These are phyloP conservation scores for Trichoplusia ni DNA, from an alignment of 1,140 invertebrate genomes.

Conservation along the genomic window DNA sequence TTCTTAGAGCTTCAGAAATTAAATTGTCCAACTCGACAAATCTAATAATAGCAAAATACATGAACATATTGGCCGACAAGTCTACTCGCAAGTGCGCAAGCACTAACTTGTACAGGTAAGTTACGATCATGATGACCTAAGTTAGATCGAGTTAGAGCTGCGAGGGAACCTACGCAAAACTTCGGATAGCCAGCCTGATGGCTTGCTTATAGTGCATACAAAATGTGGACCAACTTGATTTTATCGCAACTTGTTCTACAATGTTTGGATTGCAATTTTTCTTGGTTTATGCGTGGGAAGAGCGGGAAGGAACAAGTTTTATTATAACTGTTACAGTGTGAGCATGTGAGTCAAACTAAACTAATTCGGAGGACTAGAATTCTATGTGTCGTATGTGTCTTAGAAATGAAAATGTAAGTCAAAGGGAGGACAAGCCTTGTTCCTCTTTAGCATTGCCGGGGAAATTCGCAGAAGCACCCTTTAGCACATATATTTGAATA, in stretches of 20 bases:
- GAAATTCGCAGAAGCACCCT: no score
- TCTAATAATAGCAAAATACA: not conserved
- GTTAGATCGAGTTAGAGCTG: constrained; percentile 22
- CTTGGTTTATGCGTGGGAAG: not conserved
- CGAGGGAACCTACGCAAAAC: constrained; percentile 1
- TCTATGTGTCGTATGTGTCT: no score
- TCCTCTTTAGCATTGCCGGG: no score
- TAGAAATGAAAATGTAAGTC: no score
- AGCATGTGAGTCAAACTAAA: no score
- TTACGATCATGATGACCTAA: constrained; percentile 18
- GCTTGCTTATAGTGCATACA: constrained; percentile 6
- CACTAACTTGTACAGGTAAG: constrained; percentile 19
- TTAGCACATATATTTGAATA: no score
- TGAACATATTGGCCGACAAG: not conserved
- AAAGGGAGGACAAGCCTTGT: no score
- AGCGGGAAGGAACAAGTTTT: no score
- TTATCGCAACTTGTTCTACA: not conserved
- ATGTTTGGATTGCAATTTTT: not conserved
- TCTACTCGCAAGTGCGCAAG: constrained; percentile 6
- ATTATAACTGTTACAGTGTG: no score
- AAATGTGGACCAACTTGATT: not conserved
- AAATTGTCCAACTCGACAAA: no score
- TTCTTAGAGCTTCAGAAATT: not conserved
- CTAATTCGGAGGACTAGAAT: no score
- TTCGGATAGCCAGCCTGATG: constrained; percentile 5